Conservation (phyloP, 1,140 invertebrate genomes). For the Pinna nobilis region DNA sequence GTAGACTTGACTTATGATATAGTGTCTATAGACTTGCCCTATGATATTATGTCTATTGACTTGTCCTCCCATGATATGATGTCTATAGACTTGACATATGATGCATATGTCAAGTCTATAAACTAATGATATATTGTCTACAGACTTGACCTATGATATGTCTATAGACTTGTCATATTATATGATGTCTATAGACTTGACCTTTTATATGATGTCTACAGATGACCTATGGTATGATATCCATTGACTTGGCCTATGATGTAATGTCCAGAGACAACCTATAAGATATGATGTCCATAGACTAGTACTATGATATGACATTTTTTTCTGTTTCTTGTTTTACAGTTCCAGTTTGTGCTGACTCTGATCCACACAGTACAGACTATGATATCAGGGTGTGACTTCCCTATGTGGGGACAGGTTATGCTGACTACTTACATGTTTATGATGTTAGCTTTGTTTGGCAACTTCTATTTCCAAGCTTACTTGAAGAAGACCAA, state of each 20-base stretch:
- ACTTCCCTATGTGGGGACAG: conserved; percentile 73
- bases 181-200: background rate
- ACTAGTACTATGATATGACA: background rate
- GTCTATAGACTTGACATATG: too few relatives aligned
- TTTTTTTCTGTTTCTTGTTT: conserved; percentile 31
- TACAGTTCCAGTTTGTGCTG: conserved; percentile 69
- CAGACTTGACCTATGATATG: too few relatives aligned
- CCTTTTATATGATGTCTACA: too few relatives aligned
- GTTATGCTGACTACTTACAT: conserved; percentile 71
- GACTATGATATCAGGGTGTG: conserved; percentile 68
- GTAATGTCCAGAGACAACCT: background rate
- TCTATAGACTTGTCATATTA: too few relatives aligned
- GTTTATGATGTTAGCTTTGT: conserved; percentile 73
- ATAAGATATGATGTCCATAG: too few relatives aligned
- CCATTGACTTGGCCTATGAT: background rate
- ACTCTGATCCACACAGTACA: conserved; percentile 65
- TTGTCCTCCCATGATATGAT: too few relatives aligned
- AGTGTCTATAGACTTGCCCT: too few relatives aligned
- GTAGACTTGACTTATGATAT: too few relatives aligned
- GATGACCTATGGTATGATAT: too few relatives aligned
- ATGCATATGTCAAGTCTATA: too few relatives aligned
- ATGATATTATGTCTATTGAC: too few relatives aligned
- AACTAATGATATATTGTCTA: too few relatives aligned
- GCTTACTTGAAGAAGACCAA: conserved; percentile 67
- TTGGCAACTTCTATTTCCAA: conserved; percentile 76